A percentile compares a stretch with the other conserved stretches of the same genome.
Evolutionary conservation across 2,113 vertebrate species (phyloP).

Genomic region (Coracopsis vasa): DNA sequence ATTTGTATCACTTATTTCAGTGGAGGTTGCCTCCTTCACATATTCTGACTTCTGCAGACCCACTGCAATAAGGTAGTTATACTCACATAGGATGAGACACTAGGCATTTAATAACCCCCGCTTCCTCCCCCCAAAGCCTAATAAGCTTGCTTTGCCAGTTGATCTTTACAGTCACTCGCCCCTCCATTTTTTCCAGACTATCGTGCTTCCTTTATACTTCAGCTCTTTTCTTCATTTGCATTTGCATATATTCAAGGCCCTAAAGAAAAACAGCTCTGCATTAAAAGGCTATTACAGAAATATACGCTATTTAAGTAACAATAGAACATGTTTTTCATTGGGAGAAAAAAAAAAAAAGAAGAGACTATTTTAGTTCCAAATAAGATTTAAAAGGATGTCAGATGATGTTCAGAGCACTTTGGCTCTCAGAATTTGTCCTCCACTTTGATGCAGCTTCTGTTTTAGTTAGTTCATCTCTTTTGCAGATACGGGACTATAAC

Average conservation of each 20-base stretch:
- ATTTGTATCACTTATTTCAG: conserved; percentile 52
- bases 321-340: conserved; percentile 21
- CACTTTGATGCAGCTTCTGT: neutral
- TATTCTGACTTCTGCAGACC: neutral
- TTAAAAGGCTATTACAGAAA: conserved; percentile 61
- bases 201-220: conserved; percentile 25
- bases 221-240: neutral
- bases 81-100: neutral
- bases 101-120: neutral
- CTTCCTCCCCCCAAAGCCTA: neutral
- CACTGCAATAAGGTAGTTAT: neutral
- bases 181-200: neutral
- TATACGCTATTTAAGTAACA: conserved; percentile 55
- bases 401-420: neutral
- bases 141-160: conserved; percentile 11
- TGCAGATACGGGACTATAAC: neutral
- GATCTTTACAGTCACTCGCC: neutral
- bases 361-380: conserved; percentile 32
- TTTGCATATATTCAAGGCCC: conserved; percentile 54
- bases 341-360: neutral
- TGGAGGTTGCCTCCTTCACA: conserved; percentile 23
- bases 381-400: conserved; percentile 20
- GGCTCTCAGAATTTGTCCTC: neutral
- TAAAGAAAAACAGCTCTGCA: conserved; percentile 56
- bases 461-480: neutral